Conservation (phyloP, 2,113 vertebrate genomes). For the Leptosomus discolor region DNA sequence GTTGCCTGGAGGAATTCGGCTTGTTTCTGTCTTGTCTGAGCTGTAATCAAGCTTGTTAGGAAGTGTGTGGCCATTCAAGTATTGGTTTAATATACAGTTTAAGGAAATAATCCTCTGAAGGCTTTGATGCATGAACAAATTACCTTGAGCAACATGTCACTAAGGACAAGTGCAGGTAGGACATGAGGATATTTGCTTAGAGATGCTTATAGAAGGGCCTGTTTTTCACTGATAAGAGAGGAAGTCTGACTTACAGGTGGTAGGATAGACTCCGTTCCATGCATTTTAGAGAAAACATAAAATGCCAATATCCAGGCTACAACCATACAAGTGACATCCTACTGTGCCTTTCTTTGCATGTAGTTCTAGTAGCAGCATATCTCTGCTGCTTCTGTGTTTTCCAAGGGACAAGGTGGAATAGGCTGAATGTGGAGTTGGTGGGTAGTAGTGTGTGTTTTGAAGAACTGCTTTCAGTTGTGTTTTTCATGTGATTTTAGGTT, state of each 20-base stretch:
- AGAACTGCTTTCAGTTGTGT: neutral
- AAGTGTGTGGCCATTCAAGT: neutral
- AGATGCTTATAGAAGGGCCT: neutral
- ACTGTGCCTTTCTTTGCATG: neutral
- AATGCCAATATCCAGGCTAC: neutral
- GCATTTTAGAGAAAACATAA: neutral
- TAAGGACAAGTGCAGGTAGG: neutral
- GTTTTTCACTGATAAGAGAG: neutral
- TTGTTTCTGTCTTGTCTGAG: neutral
- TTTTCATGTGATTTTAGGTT: neutral
- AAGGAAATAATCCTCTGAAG: neutral
- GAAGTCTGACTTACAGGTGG: neutral
- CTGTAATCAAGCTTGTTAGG: neutral
- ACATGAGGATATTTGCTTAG: neutral
- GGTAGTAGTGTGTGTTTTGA: neutral
- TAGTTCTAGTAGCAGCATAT: neutral
- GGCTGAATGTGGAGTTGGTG: neutral
- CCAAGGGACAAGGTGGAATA: neutral
- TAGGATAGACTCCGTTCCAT: neutral
- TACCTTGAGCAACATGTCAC: neutral
- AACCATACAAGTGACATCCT: neutral
- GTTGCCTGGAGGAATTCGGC: neutral
- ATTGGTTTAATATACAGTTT: neutral
- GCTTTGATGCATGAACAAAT: neutral
- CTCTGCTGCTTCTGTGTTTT: neutral